Conservation (phyloP, 2,113 vertebrate genomes). For the Limanda limanda region DNA sequence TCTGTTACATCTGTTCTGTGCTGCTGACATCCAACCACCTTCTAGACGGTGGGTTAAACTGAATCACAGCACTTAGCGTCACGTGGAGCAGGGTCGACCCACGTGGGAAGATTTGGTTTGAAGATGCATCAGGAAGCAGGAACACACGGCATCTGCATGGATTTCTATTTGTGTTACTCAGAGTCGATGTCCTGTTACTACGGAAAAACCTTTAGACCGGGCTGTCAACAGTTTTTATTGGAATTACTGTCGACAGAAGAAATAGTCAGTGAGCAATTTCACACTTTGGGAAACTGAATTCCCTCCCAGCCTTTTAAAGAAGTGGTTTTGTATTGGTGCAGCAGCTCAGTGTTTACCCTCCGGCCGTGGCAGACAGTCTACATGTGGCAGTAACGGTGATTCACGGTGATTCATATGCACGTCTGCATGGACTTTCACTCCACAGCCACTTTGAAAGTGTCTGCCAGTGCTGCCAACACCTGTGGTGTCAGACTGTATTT, state of each 20-base stretch:
- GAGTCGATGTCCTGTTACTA: neutral
- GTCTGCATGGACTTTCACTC: neutral
- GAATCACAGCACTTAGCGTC: neutral
- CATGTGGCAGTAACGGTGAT: neutral
- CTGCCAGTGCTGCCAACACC: constrained; percentile 4
- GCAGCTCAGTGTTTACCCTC: neutral
- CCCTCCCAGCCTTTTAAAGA: neutral
- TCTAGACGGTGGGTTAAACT: neutral
- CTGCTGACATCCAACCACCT: neutral
- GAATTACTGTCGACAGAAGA: neutral
- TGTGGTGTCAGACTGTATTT: constrained; percentile 15
- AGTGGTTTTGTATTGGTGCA: neutral
- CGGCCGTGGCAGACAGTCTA: neutral
- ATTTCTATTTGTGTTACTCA: neutral
- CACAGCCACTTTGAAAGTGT: neutral
- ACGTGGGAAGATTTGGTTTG: neutral
- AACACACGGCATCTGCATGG: neutral
- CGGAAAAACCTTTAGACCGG: neutral
- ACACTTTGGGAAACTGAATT: neutral
- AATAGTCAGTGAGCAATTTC: neutral
- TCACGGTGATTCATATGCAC: neutral
- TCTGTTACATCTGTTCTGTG: constrained; percentile 15
- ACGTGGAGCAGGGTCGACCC: too few relatives aligned
- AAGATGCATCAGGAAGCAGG: too few relatives aligned
- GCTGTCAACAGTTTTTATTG: neutral